These are phyloP conservation scores for Poicephalus meyeri DNA, from an alignment of 2,113 vertebrate genomes.

Conservation along the genomic window DNA sequence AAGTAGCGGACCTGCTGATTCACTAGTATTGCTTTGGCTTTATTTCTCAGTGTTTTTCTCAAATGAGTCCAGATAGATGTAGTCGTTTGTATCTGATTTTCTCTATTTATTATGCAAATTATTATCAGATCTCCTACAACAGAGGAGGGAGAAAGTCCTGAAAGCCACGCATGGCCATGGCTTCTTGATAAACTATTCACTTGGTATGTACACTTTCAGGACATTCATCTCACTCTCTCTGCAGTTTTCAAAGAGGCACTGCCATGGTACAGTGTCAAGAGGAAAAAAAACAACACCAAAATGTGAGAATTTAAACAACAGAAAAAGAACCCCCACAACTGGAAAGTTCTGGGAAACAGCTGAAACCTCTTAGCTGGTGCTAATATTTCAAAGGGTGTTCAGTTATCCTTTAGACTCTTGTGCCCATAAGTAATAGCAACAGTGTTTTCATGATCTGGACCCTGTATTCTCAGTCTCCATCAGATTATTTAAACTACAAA, in stretches of 20 bases:
- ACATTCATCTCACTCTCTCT: constrained; percentile 6
- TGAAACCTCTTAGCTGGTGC: neutral
- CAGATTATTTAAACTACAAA: neutral
- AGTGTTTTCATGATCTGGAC: neutral
- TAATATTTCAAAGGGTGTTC: neutral
- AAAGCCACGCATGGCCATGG: neutral
- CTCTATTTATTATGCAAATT: neutral
- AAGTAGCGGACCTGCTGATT: neutral
- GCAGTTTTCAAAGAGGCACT: neutral
- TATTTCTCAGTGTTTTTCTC: neutral
- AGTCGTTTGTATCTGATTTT: neutral
- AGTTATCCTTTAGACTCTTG: neutral
- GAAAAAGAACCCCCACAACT: neutral
- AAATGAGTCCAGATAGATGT: neutral
- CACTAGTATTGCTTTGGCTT: neutral
- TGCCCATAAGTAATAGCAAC: neutral
- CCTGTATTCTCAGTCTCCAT: neutral
- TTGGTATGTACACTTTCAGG: neutral
- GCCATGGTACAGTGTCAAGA: neutral
- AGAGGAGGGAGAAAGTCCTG: neutral
- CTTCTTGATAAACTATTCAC: neutral
- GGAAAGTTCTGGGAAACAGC: neutral
- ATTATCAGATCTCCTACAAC: neutral
- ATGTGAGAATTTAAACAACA: neutral
- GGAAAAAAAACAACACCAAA: neutral